Evolutionary conservation across 2,888 invertebrate species (phyloP), one percentile per base, ranked within the genome.

Genomic region (Clusia tigrina): DNA sequence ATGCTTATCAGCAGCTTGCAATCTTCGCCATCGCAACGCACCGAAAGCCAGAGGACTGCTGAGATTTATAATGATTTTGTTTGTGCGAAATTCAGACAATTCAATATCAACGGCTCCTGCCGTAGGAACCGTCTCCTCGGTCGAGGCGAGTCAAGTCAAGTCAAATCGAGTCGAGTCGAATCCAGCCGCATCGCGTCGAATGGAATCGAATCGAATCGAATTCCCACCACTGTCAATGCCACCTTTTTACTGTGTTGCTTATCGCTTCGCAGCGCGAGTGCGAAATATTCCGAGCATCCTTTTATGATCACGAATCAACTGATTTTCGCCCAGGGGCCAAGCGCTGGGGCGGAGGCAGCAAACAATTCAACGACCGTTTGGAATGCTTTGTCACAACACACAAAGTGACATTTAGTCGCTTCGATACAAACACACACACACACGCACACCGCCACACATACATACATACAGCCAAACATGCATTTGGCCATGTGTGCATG

Each of bases 251-350:
- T 59, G 59, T 64, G 54, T 61, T 55, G 56, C 55, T 56, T 55
- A 63, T 63, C 46, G 55, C 53, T 20, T 37, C 32, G 54, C 48
- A 42, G 57, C 37, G 67, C 65, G 65, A 66, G 73, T 63, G 62
- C 69, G 67, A 74, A 75, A 72, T 76, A 77, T 77, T 71, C 66
- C 58, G 68, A 65, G 67, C 71, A 77, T 77, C 73, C 71, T 75
- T 74, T 76, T 76, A 70, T 74, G 72, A 75, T 76, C 76, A 74
- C 78, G 78, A 26, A 65, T 59, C 48, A 63, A 55, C 22, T 18
- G 22, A 20, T 9, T 32, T 32, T 12, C 6, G 6, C 32, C 6
- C 32, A 3, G 48, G 12, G 42, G 3, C 9, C 3, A 42, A 15
- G 9, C 42, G 42, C n/a, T n/a, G n/a, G n/a, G 42, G 3, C 10